A percentile compares a stretch with the other conserved stretches of the same genome.
These are phyloP conservation scores for Bergia puertoricense DNA, from an alignment of 92 coral and sea anemone genomes.

Conservation along the genomic window DNA sequence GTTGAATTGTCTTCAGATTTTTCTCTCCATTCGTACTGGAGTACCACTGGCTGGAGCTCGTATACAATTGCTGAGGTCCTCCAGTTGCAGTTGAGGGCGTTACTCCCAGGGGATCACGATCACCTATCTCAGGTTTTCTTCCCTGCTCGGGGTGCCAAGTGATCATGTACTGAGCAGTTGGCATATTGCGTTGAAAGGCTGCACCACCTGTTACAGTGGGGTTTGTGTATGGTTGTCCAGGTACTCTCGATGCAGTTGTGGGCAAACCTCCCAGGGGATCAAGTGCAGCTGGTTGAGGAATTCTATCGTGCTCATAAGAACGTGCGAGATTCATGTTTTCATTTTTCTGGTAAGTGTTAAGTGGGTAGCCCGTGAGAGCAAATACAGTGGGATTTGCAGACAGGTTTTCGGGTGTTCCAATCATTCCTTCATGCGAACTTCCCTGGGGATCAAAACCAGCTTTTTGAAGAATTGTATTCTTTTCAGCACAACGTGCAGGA, in stretches of 20 bases:
- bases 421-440: background rate
- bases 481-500: background rate
- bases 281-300: constrained; percentile 7
- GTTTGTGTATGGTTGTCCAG: background rate
- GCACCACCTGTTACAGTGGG: background rate
- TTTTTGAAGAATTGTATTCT: background rate
- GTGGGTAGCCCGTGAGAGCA: background rate
- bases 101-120: background rate
- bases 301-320: background rate
- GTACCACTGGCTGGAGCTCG: constrained; percentile 12
- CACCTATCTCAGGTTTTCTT: background rate
- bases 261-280: background rate
- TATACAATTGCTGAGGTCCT: background rate
- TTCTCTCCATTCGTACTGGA: background rate
- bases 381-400: background rate
- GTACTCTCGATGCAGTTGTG: background rate
- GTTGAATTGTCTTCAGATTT: background rate
- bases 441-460: background rate
- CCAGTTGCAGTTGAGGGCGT: background rate
- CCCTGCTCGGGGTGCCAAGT: background rate
- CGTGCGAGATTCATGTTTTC: background rate
- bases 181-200: background rate
- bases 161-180: background rate
- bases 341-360: background rate
- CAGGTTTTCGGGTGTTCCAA: background rate